Conservation (phyloP, 2,797 vertebrate species). For the Anas acuta region DNA sequence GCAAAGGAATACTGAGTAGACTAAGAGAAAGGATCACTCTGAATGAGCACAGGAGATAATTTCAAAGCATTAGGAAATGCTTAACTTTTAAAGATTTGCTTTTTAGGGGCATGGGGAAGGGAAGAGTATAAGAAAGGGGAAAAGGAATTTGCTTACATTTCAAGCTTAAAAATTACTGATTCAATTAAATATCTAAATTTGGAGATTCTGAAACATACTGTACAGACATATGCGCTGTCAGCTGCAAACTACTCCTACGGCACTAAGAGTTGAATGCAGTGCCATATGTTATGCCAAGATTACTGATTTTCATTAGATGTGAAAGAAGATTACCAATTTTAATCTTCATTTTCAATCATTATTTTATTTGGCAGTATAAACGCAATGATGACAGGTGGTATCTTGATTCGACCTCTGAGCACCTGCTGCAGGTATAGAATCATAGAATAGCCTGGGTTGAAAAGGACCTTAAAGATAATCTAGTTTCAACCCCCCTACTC, state of each 20-base stretch:
- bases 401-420: background rate
- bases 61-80: background rate
- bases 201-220: slow-evolving; percentile 51
- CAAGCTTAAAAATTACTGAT: slow-evolving; percentile 42
- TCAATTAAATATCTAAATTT: slow-evolving; percentile 56
- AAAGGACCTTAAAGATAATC: no score
- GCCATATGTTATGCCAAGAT: slow-evolving; percentile 65
- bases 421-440: slow-evolving; percentile 6
- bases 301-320: slow-evolving; percentile 57
- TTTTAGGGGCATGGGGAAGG: background rate
- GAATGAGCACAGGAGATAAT: background rate
- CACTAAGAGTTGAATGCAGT: background rate
- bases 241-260: slow-evolving; percentile 59
- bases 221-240: slow-evolving; percentile 58
- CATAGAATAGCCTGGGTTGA: no score
- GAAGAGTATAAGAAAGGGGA: background rate
- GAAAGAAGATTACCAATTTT: slow-evolving; percentile 54
- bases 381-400: background rate
- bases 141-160: slow-evolving; percentile 35
- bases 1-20: background rate
- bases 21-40: background rate
- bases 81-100: background rate
- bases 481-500: no score
- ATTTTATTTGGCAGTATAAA: slow-evolving; percentile 62
- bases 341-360: slow-evolving; percentile 61